Evolutionary conservation across 2,797 vertebrate genomes (phyloP).

Genomic region (Pseudotriccus pelzelni): DNA sequence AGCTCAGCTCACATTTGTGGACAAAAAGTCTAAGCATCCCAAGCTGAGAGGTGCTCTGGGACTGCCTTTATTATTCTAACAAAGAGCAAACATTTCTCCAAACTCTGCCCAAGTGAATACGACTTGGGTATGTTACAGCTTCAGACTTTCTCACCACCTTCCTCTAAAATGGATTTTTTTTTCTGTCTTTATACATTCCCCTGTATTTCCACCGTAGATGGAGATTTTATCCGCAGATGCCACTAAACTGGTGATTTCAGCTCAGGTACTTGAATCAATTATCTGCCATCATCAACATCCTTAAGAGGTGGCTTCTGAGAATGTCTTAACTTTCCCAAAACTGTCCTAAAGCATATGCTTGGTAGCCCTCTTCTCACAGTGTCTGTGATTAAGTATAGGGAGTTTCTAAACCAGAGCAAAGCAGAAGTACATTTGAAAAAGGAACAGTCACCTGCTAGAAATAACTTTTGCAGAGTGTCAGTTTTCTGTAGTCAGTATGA

Average conservation of each 20-base stretch:
- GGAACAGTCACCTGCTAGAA: conserved; percentile 18
- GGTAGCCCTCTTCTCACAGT: background rate
- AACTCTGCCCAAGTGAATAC: background rate
- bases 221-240: background rate
- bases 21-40: background rate
- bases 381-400: background rate
- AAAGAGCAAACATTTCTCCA: background rate
- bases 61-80: background rate
- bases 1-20: background rate
- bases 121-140: background rate
- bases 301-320: background rate
- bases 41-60: background rate
- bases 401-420: background rate
- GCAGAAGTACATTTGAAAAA: background rate
- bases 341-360: background rate
- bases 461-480: background rate
- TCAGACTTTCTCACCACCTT: background rate
- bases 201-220: background rate
- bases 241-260: background rate
- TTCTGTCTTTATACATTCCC: background rate
- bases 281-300: background rate
- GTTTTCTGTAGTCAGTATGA: background rate
- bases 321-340: background rate
- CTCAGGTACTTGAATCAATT: background rate
- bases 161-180: background rate